These are phyloP conservation scores for Onychomys torridus DNA, from an alignment of 2,797 vertebrate species.

Conservation along the genomic window DNA sequence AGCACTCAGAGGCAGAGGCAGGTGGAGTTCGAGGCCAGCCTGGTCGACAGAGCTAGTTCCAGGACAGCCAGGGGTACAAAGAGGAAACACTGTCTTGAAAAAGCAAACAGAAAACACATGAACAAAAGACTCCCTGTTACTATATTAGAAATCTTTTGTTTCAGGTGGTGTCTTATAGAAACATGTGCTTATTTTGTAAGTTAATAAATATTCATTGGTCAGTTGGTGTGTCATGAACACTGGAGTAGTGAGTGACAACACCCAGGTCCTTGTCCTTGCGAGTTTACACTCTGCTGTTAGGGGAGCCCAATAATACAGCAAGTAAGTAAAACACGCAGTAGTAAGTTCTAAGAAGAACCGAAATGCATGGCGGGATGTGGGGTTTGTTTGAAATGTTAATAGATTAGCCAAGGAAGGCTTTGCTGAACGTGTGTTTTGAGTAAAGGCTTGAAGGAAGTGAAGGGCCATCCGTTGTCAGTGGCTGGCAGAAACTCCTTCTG, in stretches of 20 bases:
- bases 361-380: neutral
- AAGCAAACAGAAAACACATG: neutral
- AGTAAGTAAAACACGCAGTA: constrained; percentile 20
- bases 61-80: neutral
- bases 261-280: neutral
- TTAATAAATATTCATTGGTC: neutral
- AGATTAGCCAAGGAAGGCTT: neutral
- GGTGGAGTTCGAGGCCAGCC: neutral
- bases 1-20: neutral
- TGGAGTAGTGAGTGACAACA: neutral
- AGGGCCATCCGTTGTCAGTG: neutral
- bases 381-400: constrained; percentile 8
- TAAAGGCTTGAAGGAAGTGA: neutral
- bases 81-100: neutral
- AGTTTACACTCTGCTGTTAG: neutral
- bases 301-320: neutral
- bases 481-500: neutral
- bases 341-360: constrained; percentile 19
- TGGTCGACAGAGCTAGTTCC: neutral
- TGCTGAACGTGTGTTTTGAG: neutral
- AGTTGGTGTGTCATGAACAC: neutral
- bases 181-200: constrained; percentile 8
- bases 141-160: constrained; percentile 60
- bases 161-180: neutral
- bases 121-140: neutral